phyloP scores from a whole-genome alignment of 35 echinoderm and acorn worm species.

The Acanthaster planci region DNA sequence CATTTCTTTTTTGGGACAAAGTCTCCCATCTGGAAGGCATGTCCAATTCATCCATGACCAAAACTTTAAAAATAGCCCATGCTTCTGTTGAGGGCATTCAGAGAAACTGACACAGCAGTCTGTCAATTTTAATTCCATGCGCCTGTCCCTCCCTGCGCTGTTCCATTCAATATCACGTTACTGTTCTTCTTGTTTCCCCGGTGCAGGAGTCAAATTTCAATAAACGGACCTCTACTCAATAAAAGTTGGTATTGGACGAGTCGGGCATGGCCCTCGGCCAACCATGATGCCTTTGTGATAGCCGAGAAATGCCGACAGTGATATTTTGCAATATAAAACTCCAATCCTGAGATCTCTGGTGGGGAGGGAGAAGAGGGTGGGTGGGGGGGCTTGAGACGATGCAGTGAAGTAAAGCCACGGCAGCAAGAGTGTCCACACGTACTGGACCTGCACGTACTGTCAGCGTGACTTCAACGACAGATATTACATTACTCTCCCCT shows the following conservation, averaged over 20 bases:
- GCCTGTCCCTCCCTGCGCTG: background rate
- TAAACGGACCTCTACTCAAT: slow-evolving; percentile 9
- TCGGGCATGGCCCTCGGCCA: background rate
- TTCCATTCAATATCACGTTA: slow-evolving; percentile 16
- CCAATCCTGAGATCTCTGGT: background rate
- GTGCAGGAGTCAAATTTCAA: slow-evolving; percentile 18
- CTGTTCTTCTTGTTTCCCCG: background rate
- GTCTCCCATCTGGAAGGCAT: too few species aligned
- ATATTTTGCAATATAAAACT: background rate
- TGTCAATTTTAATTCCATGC: background rate
- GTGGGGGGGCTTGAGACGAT: too few species aligned
- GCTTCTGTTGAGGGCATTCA: background rate
- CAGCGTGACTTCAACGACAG: background rate
- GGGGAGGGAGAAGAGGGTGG: too few species aligned
- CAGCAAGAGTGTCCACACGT: background rate
- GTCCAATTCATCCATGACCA: background rate
- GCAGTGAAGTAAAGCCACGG: background rate
- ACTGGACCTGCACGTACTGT: background rate
- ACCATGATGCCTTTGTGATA: slow-evolving; percentile 22
- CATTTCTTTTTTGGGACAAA: too few species aligned
- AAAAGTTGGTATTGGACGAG: background rate
- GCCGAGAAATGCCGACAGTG: background rate
- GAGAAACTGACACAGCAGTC: background rate
- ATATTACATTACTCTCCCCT: background rate
- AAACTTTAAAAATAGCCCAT: background rate